These are phyloP conservation scores for Strigops habroptila DNA, from an alignment of 2,113 vertebrate species.

Conservation along the genomic window DNA sequence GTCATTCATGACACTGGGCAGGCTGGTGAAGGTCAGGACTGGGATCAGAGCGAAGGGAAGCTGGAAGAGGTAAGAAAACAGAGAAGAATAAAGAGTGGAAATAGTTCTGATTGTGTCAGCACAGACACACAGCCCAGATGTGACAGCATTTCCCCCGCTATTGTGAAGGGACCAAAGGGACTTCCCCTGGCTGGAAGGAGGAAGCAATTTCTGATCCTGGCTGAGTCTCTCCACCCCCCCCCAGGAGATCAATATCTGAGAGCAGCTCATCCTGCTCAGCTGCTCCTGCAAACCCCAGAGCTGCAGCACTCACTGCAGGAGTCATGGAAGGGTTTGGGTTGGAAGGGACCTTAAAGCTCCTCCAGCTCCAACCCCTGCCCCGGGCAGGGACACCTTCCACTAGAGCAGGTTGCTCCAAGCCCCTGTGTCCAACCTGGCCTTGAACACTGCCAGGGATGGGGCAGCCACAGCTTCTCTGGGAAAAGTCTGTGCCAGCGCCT, in stretches of 20 bases:
- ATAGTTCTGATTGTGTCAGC: background rate
- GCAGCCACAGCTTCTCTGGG: too few relatives aligned
- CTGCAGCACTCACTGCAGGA: background rate
- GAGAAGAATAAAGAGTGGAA: background rate
- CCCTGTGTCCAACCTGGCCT: too few relatives aligned
- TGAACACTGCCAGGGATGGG: too few relatives aligned
- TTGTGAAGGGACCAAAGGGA: background rate
- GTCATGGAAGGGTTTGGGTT: background rate
- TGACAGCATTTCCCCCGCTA: background rate
- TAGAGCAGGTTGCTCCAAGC: too few relatives aligned
- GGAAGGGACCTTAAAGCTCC: background rate
- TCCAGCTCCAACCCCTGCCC: too few relatives aligned
- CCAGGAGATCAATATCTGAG: fast-evolving
- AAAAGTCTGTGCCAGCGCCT: too few relatives aligned
- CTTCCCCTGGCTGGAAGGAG: background rate
- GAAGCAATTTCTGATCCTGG: background rate
- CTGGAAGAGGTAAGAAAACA: constrained; percentile 60
- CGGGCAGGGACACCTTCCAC: too few relatives aligned
- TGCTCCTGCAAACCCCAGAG: background rate
- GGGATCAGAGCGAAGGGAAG: constrained; percentile 96
- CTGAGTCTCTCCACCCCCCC: background rate
- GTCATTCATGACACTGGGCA: constrained; percentile 88
- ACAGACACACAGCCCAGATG: background rate
- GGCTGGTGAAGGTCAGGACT: constrained; percentile 92
- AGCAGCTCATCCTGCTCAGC: background rate